Base-by-base conservation (phyloP, 2,113 vertebrate species). In the Lampris incognitus region DNA sequence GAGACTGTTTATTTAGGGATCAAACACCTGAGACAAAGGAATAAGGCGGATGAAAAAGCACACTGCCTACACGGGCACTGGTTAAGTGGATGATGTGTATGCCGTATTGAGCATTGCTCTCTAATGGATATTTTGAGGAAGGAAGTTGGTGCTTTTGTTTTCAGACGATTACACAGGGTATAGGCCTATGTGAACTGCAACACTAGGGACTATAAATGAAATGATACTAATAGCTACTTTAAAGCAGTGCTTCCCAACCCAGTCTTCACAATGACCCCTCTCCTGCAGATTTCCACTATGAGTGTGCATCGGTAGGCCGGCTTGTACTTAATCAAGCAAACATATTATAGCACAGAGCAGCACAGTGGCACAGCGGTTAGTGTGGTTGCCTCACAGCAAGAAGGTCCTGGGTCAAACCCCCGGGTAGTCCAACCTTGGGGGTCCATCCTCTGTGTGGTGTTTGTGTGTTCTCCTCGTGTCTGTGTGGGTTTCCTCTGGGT, bases 21-120 rank as follows among this genome's bases (percentile, higher is more conserved):
- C 87, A 91, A 88, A 77, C 56, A 51, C 68, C 48, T 42, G 69
- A 89, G 78, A 86, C 76, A 77, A 76, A 61, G 83, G 83, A 78
- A 86, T 81, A 49, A 74, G 49, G 62, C 5, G 9, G 74, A 89
- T 69, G 66, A 73, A 82, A 73, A 73, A 83, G 80, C 71, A 80
- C 68, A 76, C 61, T 13, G 66, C 77, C 71, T 46, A 49, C 46
- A 39, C 52, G 60, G 75, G 72, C 8, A 13, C 39, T 11, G 63
- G 78, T 78, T 88, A 90, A 92, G 87, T 85, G 89, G 76, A 83
- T 68, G 81, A 72, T 11, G 77, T 85, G 84, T 85, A 83, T 81
- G 89, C 89, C 68, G 79, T 82, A 81, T 60, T 71, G 82, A 88
- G 81, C 84, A 76, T 86, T 81, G 79, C 81, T 85, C 82, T 75